Evolutionary conservation across 2,113 vertebrate species (phyloP).

Genomic region (Nothoprocta pentlandii): DNA sequence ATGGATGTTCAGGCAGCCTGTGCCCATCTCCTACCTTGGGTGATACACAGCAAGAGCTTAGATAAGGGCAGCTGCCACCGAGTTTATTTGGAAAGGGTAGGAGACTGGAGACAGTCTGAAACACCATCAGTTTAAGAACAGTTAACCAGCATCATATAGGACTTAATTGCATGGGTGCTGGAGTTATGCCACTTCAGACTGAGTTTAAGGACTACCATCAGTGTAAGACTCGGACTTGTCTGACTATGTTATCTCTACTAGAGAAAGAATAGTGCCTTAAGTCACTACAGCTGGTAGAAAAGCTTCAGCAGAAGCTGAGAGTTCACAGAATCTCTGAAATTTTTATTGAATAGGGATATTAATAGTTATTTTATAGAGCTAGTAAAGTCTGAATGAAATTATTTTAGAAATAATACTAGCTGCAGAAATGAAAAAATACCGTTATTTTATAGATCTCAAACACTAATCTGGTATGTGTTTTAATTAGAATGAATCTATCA

Average conservation of each 20-base stretch:
- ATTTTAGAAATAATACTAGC: background rate
- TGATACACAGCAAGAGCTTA: background rate
- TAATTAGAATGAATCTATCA: background rate
- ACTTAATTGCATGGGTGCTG: background rate
- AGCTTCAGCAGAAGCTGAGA: background rate
- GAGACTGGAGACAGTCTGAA: background rate
- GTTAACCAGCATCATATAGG: background rate
- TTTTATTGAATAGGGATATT: background rate
- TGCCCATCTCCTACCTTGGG: background rate
- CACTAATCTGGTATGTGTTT: slow-evolving; percentile 4
- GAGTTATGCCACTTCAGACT: background rate
- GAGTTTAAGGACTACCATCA: background rate
- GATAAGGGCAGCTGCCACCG: background rate
- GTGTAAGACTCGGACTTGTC: background rate
- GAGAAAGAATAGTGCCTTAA: background rate
- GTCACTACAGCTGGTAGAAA: background rate
- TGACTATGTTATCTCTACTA: background rate
- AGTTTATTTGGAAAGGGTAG: background rate
- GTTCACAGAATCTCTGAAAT: background rate
- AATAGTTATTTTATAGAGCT: background rate
- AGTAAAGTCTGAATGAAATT: background rate
- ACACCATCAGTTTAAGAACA: background rate
- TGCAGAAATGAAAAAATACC: background rate
- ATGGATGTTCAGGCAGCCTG: background rate
- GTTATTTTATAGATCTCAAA: background rate